A percentile compares a stretch with the other conserved stretches of the same genome.
Evolutionary conservation across 2,113 vertebrate species (phyloP).

Genomic region (Aphyosemion australe): DNA sequence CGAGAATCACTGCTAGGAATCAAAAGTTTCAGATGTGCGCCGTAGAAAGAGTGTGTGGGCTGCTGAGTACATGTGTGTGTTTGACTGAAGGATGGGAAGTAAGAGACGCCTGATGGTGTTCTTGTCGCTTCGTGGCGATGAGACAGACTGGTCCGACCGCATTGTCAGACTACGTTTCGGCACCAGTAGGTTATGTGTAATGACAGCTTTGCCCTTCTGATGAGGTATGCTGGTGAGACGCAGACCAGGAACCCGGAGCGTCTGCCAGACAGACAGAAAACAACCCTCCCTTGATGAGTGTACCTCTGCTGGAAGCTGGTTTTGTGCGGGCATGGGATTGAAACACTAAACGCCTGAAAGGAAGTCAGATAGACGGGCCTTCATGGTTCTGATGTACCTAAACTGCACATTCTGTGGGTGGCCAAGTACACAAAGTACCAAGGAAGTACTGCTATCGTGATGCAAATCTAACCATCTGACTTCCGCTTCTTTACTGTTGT

Average conservation of each 20-base stretch:
- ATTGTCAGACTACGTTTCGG: conserved; percentile 63
- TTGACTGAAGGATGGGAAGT: conserved; percentile 20
- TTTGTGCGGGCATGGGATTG: conserved; percentile 24
- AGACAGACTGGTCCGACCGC: conserved; percentile 57
- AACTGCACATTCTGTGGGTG: conserved; percentile 35
- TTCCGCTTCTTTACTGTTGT: conserved; percentile 42
- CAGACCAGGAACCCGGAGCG: conserved; percentile 16
- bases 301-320: conserved; percentile 26
- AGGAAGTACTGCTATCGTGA: conserved; percentile 8
- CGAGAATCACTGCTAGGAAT: neutral
- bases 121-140: conserved; percentile 25
- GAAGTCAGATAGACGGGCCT: conserved; percentile 51
- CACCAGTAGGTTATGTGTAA: conserved; percentile 40
- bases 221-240: conserved; percentile 24
- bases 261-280: conserved; percentile 27
- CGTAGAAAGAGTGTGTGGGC: neutral
- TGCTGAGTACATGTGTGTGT: neutral
- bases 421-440: conserved; percentile 22
- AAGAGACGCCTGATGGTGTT: conserved; percentile 3
- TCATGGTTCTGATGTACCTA: neutral
- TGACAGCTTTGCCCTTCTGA: conserved; percentile 56
- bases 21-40: neutral
- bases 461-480: conserved; percentile 36
- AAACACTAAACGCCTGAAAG: conserved; percentile 40
- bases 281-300: conserved; percentile 9